These are phyloP conservation scores for Lydus trimaculatus DNA, from an alignment of 2,888 invertebrate genomes.

Conservation along the genomic window DNA sequence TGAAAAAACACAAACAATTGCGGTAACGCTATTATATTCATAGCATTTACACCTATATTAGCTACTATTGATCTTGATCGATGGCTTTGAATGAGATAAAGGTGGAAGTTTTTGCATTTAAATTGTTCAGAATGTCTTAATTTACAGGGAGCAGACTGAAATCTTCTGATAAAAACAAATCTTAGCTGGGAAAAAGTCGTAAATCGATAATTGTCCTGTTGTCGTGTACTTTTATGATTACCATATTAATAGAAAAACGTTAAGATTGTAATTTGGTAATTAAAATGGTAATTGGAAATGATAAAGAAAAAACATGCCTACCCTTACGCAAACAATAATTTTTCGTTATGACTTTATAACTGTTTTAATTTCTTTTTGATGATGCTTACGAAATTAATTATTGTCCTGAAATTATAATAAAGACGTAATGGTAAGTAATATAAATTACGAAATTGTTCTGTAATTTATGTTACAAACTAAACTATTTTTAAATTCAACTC, in stretches of 20 bases:
- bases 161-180: slow-evolving; percentile 15
- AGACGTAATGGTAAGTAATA: slow-evolving; percentile 33
- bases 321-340: slow-evolving; percentile 46
- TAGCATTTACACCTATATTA: too few relatives aligned
- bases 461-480: slow-evolving; percentile 45
- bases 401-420: slow-evolving; percentile 44
- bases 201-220: slow-evolving; percentile 34
- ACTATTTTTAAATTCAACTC: slow-evolving; percentile 52
- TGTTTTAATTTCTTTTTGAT: slow-evolving; percentile 50
- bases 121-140: background rate
- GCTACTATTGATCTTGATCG: too few relatives aligned
- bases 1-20: background rate
- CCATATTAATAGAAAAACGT: slow-evolving; percentile 44
- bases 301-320: slow-evolving; percentile 47
- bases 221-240: slow-evolving; percentile 35
- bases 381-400: slow-evolving; percentile 49
- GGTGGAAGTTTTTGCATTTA: background rate
- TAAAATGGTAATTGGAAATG: slow-evolving; percentile 49
- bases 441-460: slow-evolving; percentile 35
- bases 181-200: slow-evolving; percentile 18
- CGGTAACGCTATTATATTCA: too few relatives aligned
- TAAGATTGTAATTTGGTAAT: slow-evolving; percentile 49
- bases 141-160: background rate
- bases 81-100: too few relatives aligned
- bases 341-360: slow-evolving; percentile 52